Conservation (phyloP, 2,113 vertebrate genomes). For the Holacanthus passer region DNA sequence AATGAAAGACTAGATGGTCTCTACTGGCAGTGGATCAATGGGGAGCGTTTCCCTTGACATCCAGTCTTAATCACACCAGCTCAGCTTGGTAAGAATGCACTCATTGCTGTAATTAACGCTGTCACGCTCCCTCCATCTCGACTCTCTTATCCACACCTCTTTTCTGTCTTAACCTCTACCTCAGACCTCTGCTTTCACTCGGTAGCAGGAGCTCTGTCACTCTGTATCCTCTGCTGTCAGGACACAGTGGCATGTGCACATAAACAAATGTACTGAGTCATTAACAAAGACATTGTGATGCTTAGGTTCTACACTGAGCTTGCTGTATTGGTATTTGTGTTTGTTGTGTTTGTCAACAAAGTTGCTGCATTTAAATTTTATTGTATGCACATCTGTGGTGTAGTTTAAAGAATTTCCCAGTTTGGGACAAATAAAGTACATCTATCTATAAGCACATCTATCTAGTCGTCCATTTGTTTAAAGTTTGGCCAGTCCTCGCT, state of each 20-base stretch:
- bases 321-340: background rate
- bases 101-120: constrained; percentile 71
- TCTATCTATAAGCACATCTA: too few species aligned
- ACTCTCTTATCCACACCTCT: constrained; percentile 8
- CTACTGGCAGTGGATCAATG: constrained; percentile 75
- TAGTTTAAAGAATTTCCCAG: too few species aligned
- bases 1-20: constrained; percentile 78
- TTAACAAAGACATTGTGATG: background rate
- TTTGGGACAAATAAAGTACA: too few species aligned
- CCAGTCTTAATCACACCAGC: constrained; percentile 74
- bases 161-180: constrained; percentile 41
- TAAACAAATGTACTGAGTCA: constrained; percentile 33
- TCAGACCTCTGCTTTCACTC: constrained; percentile 41
- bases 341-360: background rate
- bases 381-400: background rate
- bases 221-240: background rate
- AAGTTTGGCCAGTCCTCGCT: background rate
- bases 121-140: constrained; percentile 33
- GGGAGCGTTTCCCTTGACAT: constrained; percentile 67
- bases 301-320: background rate
- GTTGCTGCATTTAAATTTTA: background rate
- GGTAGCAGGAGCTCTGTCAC: background rate
- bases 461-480: background rate
- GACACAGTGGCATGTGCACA: background rate
- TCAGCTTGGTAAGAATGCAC: constrained; percentile 58